Base-by-base conservation (phyloP, 2,888 invertebrate genomes). In the Sinhomidia bicolor region DNA sequence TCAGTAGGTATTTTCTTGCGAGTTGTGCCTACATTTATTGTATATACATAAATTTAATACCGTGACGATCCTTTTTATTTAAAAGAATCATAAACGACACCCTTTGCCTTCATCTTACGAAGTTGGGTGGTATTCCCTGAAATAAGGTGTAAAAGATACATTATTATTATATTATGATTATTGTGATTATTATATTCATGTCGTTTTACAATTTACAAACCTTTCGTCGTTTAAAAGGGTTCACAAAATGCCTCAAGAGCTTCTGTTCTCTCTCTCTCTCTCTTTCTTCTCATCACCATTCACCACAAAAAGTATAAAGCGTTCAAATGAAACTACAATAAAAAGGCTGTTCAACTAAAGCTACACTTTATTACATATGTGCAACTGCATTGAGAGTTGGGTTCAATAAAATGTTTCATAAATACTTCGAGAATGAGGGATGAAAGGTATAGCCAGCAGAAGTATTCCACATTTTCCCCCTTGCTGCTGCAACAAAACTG, bases 81-180 rank as follows among this genome's bases (percentile, higher is more conserved):
- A 23, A 54, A 54, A 51, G 20, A 83, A 57, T 29, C 51, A 17
- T 78, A 1, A 32, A 65, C 41, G 41, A 47, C 10, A 44, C 47
- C 26, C 41, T 36, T 71, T 20, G 41, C 41, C 20, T 10, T 65
- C 36, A 17, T 65, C 23, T 36, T 17, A 1, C 7, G 14, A 4
- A 2, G n/a, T 74, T 87, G 87, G 86, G 87, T 87, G 87, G 87
- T 87, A 87, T 87, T 87, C 87, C 87, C 81, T 87, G 87, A 87
- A 87, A 74, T 65, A 47, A 71, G 86, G 54, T 54, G 68, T 6
- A 65, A 76, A 26, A n/a, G 7, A 0, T 2, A 32, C 14, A 20
- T 14, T 60, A 60, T 54, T 41, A 41, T 54, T 57, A 57, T 17
- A 62, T 14, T 32, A 62, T n/a, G 17, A 41, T n/a, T 62, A 32